phyloP scores from a whole-genome alignment of 2,113 vertebrate genomes.

The Formicarius rufipectus region DNA sequence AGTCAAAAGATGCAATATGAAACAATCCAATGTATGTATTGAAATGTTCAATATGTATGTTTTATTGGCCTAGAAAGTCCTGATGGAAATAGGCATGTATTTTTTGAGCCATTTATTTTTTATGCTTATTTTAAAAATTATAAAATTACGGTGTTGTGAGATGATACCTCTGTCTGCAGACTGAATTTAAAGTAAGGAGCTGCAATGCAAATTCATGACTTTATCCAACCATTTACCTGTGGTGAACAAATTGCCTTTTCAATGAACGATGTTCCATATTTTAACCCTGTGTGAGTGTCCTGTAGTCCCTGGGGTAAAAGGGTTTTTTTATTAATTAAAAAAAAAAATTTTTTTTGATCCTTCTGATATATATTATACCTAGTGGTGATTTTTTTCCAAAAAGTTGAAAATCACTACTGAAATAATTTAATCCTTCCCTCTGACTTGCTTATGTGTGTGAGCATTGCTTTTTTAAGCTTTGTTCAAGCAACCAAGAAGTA shows the following conservation, averaged over 20 bases:
- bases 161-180: not conserved
- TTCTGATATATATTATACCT: not conserved
- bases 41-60: not conserved
- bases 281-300: not conserved
- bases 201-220: not conserved
- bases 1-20: not conserved
- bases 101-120: not conserved
- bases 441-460: not conserved
- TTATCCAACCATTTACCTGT: not conserved
- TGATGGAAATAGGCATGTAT: not conserved
- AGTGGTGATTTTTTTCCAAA: not conserved
- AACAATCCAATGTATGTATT: not conserved
- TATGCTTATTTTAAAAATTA: not conserved
- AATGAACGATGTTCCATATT: not conserved
- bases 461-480: not conserved
- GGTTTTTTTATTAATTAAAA: not conserved
- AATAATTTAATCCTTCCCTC: not conserved
- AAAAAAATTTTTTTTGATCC: not conserved
- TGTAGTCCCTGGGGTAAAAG: not conserved
- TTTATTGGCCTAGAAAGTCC: not conserved
- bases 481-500: not conserved
- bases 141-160: not conserved
- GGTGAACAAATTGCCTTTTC: not conserved
- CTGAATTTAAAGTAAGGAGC: not conserved
- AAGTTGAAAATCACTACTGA: not conserved